These are phyloP conservation scores for Julus scanicus DNA, from an alignment of 2,888 invertebrate species.

Conservation along the genomic window DNA sequence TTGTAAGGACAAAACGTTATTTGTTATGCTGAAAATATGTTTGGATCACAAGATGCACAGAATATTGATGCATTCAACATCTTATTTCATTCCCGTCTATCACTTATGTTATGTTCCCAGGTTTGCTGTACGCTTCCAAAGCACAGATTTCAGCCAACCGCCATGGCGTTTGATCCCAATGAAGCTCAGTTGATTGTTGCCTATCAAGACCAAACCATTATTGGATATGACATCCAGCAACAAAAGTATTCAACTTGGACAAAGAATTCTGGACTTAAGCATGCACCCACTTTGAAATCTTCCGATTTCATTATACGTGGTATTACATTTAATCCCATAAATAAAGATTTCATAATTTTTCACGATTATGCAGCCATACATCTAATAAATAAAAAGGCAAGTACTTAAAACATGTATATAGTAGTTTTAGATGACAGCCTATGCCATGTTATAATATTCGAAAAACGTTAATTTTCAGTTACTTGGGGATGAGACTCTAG, in stretches of 20 bases:
- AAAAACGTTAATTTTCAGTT: slow-evolving; percentile 24
- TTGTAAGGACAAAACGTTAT: slow-evolving; percentile 61
- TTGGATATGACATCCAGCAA: background rate
- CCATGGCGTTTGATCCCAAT: slow-evolving; percentile 75
- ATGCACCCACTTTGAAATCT: slow-evolving; percentile 1
- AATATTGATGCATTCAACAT: background rate
- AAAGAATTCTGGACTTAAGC: background rate
- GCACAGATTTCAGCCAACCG: slow-evolving; percentile 77
- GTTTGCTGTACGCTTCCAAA: slow-evolving; percentile 75
- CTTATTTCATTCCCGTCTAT: background rate
- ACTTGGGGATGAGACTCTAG: slow-evolving; percentile 16
- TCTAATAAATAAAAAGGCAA: slow-evolving; percentile 44
- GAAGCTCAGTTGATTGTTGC: slow-evolving; percentile 74
- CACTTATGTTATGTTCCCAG: slow-evolving; percentile 47
- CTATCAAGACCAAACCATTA: slow-evolving; percentile 78
- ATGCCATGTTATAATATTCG: background rate
- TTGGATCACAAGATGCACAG: background rate
- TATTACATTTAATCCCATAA: slow-evolving; percentile 30
- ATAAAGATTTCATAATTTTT: slow-evolving; percentile 31
- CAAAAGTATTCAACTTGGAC: slow-evolving; percentile 25
- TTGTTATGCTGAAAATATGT: background rate
- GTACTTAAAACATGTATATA: background rate
- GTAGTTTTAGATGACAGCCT: background rate
- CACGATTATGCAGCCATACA: slow-evolving; percentile 24
- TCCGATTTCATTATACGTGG: slow-evolving; percentile 29